Conservation (phyloP, 2,888 invertebrate genomes). For the Aspidiotus rigidus region DNA sequence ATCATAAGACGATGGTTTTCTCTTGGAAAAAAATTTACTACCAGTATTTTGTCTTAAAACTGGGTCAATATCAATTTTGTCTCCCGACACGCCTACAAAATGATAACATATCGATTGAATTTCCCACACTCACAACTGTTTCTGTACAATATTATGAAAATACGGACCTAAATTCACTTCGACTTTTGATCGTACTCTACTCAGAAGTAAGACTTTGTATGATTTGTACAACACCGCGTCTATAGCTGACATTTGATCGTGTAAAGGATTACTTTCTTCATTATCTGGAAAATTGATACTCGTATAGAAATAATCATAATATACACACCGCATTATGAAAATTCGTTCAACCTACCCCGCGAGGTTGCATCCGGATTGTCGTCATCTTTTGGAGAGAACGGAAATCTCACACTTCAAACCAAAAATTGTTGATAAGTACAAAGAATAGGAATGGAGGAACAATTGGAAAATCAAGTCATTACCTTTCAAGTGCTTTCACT, state of each 20-base stretch:
- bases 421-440: background rate
- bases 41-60: conserved; percentile 46
- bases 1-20: conserved; percentile 72
- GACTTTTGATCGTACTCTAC: conserved; percentile 70
- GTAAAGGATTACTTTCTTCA: conserved; percentile 10
- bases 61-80: conserved; percentile 85
- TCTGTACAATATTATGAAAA: background rate
- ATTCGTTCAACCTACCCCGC: background rate
- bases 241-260: conserved; percentile 58
- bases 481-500: conserved; percentile 10
- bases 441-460: background rate
- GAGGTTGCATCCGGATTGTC: background rate
- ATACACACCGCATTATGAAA: no score
- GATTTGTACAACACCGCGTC: conserved; percentile 81
- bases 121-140: no score
- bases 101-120: background rate
- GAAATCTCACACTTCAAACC: background rate
- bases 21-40: conserved; percentile 50
- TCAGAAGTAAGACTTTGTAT: conserved; percentile 65
- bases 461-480: background rate
- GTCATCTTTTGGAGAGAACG: background rate
- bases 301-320: no score
- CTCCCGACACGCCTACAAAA: conserved; percentile 63
- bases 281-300: background rate
- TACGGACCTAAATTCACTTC: conserved; percentile 64